Base-by-base conservation (phyloP, 2,888 invertebrate genomes). In the Lamellibrachia columna region DNA sequence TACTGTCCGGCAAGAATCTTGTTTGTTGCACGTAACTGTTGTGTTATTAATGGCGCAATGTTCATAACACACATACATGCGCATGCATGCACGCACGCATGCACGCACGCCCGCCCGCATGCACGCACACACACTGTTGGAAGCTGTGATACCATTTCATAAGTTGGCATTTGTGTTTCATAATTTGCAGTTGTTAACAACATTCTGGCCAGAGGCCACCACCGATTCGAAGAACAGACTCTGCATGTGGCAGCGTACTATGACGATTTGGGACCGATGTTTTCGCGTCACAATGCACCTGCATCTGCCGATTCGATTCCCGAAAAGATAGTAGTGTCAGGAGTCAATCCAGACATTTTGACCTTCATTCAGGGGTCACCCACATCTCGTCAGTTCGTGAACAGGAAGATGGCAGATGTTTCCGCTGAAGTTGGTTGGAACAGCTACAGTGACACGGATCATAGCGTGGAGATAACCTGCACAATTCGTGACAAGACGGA, bases 201-300 rank as follows among this genome's bases (percentile, higher is more conserved):
- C 75, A 75, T 75, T 75, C 75, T 75, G 6, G 75, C 75, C 75
- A 75, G 75, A 75, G 75, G 75, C 75, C 6, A n/a, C 75, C 75
- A 75, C 75, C 15, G 3, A 6, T 7, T 75, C 75, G 22, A 75
- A 15, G 75, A 75, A 15, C 75, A 75, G n/a, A 6, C n/a, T 6
- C 75, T 93, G 75, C 75, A 75, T 3, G 75, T 75, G 75, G 4
- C 75, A 4, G 75, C n/a, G 1, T 75, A 75, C 75, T 75, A 75
- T 75, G n/a, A 75, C 15, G 75, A 75, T n/a, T 22, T 75, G 75
- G 75, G 75, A 11, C 75, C 22, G 15, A 75, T 75, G n/a, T 22
- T 22, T 22, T 92, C 93, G 3, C 91, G 90, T 15, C 92, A 92
- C 40, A 91, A 93, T 90, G 52, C 91, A 28, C 58, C 52, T 53